A percentile compares a stretch with the other conserved stretches of the same genome.
Conservation (phyloP, 2,797 vertebrate species). For the Microctenopoma steveboyesi region DNA sequence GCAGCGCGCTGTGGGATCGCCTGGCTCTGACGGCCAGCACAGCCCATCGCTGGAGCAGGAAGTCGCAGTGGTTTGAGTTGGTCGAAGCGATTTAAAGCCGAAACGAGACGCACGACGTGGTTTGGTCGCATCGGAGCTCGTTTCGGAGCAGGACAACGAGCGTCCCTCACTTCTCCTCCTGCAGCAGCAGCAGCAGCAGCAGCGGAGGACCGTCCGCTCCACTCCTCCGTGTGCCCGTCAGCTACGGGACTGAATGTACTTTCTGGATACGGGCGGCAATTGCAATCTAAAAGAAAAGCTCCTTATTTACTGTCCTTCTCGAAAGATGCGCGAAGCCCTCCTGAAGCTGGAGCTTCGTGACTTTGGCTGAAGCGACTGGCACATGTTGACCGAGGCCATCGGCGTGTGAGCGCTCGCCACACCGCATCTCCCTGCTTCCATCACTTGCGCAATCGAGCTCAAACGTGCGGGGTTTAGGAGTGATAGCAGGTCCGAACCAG, state of each 20-base stretch:
- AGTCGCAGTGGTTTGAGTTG: constrained; percentile 64
- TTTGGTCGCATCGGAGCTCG: constrained; percentile 29
- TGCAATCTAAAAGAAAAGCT: constrained; percentile 61
- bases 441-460: constrained; percentile 74
- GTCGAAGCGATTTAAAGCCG: constrained; percentile 55
- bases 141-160: constrained; percentile 36
- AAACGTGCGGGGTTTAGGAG: constrained; percentile 48
- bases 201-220: constrained; percentile 45
- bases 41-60: constrained; percentile 74
- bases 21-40: constrained; percentile 14
- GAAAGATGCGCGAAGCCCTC: constrained; percentile 37
- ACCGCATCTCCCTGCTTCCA: constrained; percentile 63
- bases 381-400: constrained; percentile 53
- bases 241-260: constrained; percentile 78
- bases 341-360: constrained; percentile 16
- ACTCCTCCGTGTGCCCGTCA: constrained; percentile 57
- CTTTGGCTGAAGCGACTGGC: constrained; percentile 24
- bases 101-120: constrained; percentile 57
- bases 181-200: constrained; percentile 43
- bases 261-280: constrained; percentile 79
- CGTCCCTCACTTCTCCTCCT: constrained; percentile 26
- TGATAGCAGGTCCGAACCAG: constrained; percentile 52
- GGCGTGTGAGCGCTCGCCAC: constrained; percentile 49
- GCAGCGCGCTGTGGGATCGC: too few relatives aligned
- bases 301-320: constrained; percentile 43